These are phyloP conservation scores for Phaonia tiefii DNA, from an alignment of 2,888 invertebrate genomes.

Conservation along the genomic window DNA sequence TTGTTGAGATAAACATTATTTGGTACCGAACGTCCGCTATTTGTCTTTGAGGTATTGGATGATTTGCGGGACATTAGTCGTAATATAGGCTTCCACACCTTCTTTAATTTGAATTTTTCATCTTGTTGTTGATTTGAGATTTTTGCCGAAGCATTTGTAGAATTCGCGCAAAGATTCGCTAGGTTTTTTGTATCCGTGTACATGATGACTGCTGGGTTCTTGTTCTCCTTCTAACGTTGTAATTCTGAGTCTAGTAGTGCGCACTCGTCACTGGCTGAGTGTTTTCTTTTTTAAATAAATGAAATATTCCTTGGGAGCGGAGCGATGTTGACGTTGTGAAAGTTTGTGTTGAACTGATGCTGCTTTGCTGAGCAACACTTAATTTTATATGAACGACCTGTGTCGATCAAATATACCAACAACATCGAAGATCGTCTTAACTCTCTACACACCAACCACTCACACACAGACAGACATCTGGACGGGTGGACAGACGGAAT, in stretches of 20 bases:
- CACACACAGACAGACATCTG: slow-evolving; percentile 36
- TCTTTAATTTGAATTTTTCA: slow-evolving; percentile 73
- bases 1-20: slow-evolving; percentile 73
- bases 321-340: slow-evolving; percentile 75
- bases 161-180: slow-evolving; percentile 65
- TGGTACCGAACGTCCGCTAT: slow-evolving; percentile 65
- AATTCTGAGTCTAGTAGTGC: slow-evolving; percentile 44
- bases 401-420: slow-evolving; percentile 58
- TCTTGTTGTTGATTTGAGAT: slow-evolving; percentile 52
- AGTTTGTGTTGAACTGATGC: slow-evolving; percentile 79
- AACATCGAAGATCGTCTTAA: slow-evolving; percentile 61
- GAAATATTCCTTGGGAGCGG: slow-evolving; percentile 65
- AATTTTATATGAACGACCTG: slow-evolving; percentile 76
- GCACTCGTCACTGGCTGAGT: background rate
- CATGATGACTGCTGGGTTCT: slow-evolving; percentile 69
- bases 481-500: slow-evolving; percentile 60
- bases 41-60: slow-evolving; percentile 47
- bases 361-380: slow-evolving; percentile 76
- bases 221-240: slow-evolving; percentile 43
- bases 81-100: slow-evolving; percentile 76
- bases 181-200: slow-evolving; percentile 78
- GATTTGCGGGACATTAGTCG: slow-evolving; percentile 72
- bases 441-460: slow-evolving; percentile 47
- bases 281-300: slow-evolving; percentile 55
- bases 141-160: slow-evolving; percentile 59